Conservation (phyloP, 2,888 invertebrate species). For the Folsomia candida region DNA sequence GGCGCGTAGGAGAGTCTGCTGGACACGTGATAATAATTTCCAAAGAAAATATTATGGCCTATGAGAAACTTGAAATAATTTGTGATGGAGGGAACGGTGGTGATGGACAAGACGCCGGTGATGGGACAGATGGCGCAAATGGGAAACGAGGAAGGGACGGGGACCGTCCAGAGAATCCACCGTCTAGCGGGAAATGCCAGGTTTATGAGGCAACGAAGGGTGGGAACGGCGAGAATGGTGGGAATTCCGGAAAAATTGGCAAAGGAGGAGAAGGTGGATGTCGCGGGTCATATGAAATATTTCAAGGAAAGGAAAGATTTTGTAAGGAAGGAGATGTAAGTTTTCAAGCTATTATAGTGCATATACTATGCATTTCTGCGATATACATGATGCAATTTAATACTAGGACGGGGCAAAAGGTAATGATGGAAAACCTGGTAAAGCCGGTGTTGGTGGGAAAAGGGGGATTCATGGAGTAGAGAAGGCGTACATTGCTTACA, state of each 20-base stretch:
- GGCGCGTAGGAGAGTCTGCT: neutral
- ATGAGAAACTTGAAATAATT: neutral
- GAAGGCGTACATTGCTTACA: neutral
- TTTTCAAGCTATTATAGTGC: too few species aligned
- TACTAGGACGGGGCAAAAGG: too few species aligned
- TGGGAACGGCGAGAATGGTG: neutral
- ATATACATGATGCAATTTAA: too few species aligned
- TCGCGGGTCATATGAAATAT: neutral
- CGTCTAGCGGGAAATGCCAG: neutral
- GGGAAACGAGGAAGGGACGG: neutral
- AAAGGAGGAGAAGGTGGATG: neutral
- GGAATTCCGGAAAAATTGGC: neutral
- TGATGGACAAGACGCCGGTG: neutral
- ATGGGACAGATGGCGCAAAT: neutral
- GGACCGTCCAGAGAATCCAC: neutral
- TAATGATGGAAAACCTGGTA: neutral
- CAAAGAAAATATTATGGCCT: neutral
- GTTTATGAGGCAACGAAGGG: neutral
- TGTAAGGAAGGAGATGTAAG: too few species aligned
- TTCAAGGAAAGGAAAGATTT: too few species aligned
- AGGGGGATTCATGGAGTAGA: neutral
- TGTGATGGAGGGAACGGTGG: neutral
- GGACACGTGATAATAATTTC: neutral
- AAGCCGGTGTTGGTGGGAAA: neutral
- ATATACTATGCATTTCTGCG: too few species aligned